Base-by-base conservation (phyloP, 2,888 invertebrate species). In the Hydraecia micacea region DNA sequence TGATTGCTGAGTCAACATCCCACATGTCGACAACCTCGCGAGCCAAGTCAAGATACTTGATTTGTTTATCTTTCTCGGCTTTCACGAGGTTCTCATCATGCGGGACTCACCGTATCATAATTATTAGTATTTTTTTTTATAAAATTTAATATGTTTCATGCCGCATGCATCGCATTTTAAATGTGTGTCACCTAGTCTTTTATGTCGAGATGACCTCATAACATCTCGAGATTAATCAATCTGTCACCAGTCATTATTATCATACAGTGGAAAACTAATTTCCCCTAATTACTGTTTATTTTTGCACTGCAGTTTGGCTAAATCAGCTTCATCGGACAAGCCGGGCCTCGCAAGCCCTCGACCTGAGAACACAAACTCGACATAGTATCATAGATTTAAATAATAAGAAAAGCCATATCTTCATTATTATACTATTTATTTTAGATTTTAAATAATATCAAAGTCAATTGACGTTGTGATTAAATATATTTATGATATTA, bases 401-500 rank as follows among this genome's bases (percentile, higher is more conserved):
- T 63, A 81, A 36, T 36, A 66, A 62, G 25, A 77, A 71, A 39
- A 52, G 13, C 52, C 77, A 66, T 83, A 77, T 77, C 60, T 62
- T 62, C 42, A n/a, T 18, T 52, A 28, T 32, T 32, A 25, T 7
- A 69, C 8, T 69, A 65, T 49, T 69, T 46, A 70, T 62, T 70
- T 58, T 32, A 58, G 5, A 52, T 66, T 28, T 49, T 21, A 21
- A 42, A 49, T 11, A 13, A 65, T 55, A 49, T 52, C 0, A 28
- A 79, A 60, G 81, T 42, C 79, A 81, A 62, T 67, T 60, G 15
- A 32, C 0, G 28, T 46, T 81, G 79, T 79, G 67, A 62, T 79
- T 32, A 0, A 62, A 75, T 69, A 70, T 46, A 77, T 80, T 77
- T 83, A 81, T 81, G 83, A 81, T 81, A 81, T 83, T 83, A 81